Conservation (phyloP, 2,113 vertebrate genomes). For the Thryonomys swinderianus region DNA sequence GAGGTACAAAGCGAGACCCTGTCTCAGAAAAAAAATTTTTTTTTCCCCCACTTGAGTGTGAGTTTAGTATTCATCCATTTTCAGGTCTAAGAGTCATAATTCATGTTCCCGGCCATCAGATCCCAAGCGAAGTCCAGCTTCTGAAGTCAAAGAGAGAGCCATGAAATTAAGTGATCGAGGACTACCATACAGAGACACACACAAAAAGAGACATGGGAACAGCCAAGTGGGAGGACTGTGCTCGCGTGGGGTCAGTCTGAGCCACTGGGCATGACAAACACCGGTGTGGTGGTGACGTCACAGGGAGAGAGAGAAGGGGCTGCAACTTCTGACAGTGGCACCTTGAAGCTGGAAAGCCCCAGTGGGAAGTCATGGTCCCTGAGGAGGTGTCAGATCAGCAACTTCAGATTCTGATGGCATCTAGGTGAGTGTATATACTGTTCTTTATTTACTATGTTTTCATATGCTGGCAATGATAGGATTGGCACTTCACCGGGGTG, state of each 20-base stretch:
- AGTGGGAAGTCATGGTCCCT: conserved; percentile 18
- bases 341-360: neutral
- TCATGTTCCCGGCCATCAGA: neutral
- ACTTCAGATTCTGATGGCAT: neutral
- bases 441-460: neutral
- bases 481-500: neutral
- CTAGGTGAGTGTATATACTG: neutral
- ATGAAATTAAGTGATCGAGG: neutral
- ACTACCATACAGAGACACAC: neutral
- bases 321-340: conserved; percentile 6
- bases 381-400: neutral
- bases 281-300: conserved; percentile 29
- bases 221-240: neutral
- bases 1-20: too few relatives aligned
- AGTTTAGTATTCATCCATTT: conserved; percentile 26
- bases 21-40: too few relatives aligned
- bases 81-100: neutral
- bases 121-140: conserved; percentile 5
- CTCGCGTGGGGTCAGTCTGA: conserved; percentile 26
- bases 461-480: neutral
- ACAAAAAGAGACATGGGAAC: neutral
- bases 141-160: neutral
- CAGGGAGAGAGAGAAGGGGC: conserved; percentile 27
- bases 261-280: neutral
- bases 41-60: neutral